phyloP scores from a whole-genome alignment of 2,113 vertebrate species.

The Aphyosemion australe region DNA sequence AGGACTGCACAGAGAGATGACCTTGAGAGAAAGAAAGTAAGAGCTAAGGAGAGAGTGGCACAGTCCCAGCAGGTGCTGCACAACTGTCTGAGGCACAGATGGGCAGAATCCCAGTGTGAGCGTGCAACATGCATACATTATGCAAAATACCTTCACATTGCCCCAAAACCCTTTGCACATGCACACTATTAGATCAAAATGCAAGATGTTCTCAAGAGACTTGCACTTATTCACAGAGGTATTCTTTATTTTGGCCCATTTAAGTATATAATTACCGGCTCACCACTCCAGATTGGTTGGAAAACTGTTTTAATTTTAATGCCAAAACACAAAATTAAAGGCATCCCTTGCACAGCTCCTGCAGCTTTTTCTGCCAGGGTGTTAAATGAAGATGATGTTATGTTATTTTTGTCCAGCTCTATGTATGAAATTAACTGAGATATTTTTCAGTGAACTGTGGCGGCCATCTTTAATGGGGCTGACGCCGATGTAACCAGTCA shows the following conservation, averaged over 20 bases:
- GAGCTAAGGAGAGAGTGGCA: slow-evolving; percentile 45
- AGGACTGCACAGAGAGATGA: slow-evolving; percentile 63
- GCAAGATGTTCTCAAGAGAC: slow-evolving; percentile 1
- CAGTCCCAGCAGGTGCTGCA: slow-evolving; percentile 64
- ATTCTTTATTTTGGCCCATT: too few species aligned
- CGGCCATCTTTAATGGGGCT: too few species aligned
- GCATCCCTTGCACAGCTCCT: too few species aligned
- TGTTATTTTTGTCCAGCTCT: too few species aligned
- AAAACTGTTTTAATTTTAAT: slow-evolving; percentile 8
- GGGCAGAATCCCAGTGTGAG: slow-evolving; percentile 34
- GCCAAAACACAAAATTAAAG: not conserved
- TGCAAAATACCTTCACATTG: slow-evolving; percentile 42
- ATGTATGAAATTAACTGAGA: too few species aligned
- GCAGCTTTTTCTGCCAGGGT: too few species aligned
- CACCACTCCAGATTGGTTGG: not conserved
- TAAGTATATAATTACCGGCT: slow-evolving; percentile 8
- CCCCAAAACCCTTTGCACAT: not conserved
- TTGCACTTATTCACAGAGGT: not conserved
- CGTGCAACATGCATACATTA: slow-evolving; percentile 56
- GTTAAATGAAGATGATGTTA: too few species aligned
- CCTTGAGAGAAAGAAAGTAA: slow-evolving; percentile 60
- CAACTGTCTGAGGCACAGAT: slow-evolving; percentile 62
- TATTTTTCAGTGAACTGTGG: too few species aligned
- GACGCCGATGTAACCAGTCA: too few species aligned
- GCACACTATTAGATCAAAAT: not conserved